phyloP scores from a whole-genome alignment of 2,797 vertebrate genomes.

The Austrolebias charrua region DNA sequence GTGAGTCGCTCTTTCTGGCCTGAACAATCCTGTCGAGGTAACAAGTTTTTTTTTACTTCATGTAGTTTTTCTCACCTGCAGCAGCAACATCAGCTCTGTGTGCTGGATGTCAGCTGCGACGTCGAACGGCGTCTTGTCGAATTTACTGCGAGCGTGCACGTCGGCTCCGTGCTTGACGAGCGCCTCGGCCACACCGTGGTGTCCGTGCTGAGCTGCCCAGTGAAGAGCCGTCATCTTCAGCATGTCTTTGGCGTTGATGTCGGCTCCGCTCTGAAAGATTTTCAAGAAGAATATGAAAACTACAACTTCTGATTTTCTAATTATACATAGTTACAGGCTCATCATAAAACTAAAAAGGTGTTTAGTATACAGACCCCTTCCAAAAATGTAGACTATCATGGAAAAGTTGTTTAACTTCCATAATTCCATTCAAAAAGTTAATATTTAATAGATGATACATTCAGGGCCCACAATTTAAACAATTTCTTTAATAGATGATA shows the following conservation, averaged over 20 bases:
- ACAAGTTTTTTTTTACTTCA: not conserved
- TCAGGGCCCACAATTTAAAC: no score
- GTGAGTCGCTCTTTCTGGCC: no score
- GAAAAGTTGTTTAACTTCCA: no score
- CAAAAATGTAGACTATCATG: no score
- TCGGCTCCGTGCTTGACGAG: slow-evolving; percentile 87
- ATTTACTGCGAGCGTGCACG: slow-evolving; percentile 88
- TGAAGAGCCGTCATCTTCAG: slow-evolving; percentile 93
- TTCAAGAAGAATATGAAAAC: not conserved
- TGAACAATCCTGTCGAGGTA: no score
- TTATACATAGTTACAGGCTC: not conserved
- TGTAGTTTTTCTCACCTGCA: slow-evolving; percentile 81
- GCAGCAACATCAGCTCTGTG: slow-evolving; percentile 84
- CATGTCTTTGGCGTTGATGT: slow-evolving; percentile 94
- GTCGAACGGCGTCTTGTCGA: slow-evolving; percentile 91
- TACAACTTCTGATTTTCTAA: no score
- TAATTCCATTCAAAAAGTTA: no score
- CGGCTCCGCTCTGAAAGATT: slow-evolving; percentile 84
- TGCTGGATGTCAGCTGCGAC: slow-evolving; percentile 89
- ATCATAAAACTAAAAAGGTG: no score
- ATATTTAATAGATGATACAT: no score
- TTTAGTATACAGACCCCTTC: no score
- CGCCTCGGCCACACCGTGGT: slow-evolving; percentile 81
- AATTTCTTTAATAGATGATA: no score
- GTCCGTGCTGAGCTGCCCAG: slow-evolving; percentile 89